Conservation (phyloP, 2,888 invertebrate species). For the Cyclophora punctaria region DNA sequence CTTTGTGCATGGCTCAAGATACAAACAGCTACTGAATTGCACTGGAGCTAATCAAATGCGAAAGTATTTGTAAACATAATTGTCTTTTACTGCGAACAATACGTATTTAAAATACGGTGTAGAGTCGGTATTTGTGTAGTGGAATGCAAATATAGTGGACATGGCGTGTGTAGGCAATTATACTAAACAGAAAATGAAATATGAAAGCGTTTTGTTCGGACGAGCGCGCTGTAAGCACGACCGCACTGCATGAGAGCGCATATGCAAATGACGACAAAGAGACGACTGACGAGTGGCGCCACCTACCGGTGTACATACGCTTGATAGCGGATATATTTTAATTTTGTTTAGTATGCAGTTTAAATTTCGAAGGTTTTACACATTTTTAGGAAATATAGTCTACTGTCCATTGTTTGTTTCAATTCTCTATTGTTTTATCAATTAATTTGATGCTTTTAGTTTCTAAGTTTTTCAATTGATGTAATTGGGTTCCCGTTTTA, state of each 20-base stretch:
- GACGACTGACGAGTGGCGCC: slow-evolving; percentile 40
- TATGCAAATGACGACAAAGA: slow-evolving; percentile 61
- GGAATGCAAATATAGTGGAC: slow-evolving; percentile 41
- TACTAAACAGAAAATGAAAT: slow-evolving; percentile 64
- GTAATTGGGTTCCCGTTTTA: too few relatives aligned
- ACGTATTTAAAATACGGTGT: not conserved
- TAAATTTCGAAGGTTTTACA: too few relatives aligned
- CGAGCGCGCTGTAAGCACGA: slow-evolving; percentile 25
- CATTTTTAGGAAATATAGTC: too few relatives aligned
- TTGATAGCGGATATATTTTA: slow-evolving; percentile 18
- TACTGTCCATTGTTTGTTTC: too few relatives aligned
- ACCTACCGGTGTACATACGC: slow-evolving; percentile 11
- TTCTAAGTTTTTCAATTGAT: too few relatives aligned
- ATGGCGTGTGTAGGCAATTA: slow-evolving; percentile 49
- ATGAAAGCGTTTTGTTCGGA: slow-evolving; percentile 56
- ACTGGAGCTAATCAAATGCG: not conserved
- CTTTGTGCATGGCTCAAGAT: slow-evolving; percentile 38
- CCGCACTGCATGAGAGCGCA: slow-evolving; percentile 20
- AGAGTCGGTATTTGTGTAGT: not conserved
- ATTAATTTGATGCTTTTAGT: too few relatives aligned
- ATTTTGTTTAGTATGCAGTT: not conserved
- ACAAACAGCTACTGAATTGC: not conserved
- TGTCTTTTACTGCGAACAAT: not conserved
- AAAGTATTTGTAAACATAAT: slow-evolving; percentile 6
- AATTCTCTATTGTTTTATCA: too few relatives aligned